phyloP scores from a whole-genome alignment of 2,888 invertebrate genomes.

The Synergus japonicus region DNA sequence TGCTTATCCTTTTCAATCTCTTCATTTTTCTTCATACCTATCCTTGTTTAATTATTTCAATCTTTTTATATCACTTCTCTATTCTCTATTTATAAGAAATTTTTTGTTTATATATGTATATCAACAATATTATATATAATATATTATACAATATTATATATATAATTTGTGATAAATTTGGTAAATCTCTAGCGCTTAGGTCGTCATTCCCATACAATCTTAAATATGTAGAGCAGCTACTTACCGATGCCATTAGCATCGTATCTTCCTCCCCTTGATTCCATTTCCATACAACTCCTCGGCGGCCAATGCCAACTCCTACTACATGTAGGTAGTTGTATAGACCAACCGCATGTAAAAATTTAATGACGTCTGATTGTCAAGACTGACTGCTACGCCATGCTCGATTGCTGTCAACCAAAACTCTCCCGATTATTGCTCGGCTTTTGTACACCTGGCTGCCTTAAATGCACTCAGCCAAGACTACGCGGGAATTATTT shows the following conservation, averaged over 20 bases:
- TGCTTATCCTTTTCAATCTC: no score
- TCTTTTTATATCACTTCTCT: background rate
- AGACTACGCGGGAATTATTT: background rate
- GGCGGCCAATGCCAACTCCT: constrained; percentile 3
- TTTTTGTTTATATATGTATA: no score
- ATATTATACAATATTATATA: no score
- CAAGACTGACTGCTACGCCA: constrained; percentile 52
- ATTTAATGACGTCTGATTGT: constrained; percentile 60
- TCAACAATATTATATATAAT: no score
- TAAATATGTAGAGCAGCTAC: constrained; percentile 46
- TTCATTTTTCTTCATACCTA: background rate
- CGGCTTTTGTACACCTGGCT: constrained; percentile 46
- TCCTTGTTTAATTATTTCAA: background rate
- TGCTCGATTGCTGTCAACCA: constrained; percentile 14
- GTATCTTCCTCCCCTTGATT: constrained; percentile 43
- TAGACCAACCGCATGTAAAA: constrained; percentile 50
- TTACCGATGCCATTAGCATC: constrained; percentile 60
- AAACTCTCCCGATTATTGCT: background rate
- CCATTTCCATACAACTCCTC: constrained; percentile 8
- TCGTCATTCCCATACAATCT: constrained; percentile 11
- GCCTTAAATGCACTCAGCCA: background rate
- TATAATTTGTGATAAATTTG: background rate
- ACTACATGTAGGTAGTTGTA: background rate
- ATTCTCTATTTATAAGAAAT: no score
- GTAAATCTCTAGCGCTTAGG: background rate